Percentiles rank a stretch among this genome's conserved stretches.
Conservation (phyloP, 2,797 vertebrate genomes). For the Micromesistius poutassou region DNA sequence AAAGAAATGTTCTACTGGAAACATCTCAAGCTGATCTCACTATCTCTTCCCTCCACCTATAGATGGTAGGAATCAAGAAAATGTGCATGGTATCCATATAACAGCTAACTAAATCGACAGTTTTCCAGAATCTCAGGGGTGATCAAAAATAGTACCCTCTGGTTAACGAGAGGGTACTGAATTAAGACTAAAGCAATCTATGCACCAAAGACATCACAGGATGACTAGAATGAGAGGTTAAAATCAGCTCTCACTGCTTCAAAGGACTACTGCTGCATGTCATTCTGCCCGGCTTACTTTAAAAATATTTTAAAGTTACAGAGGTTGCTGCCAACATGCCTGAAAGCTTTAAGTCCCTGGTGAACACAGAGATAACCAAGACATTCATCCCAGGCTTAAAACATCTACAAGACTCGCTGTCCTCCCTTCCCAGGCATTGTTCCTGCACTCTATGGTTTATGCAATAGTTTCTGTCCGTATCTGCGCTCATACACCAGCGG, state of each 20-base stretch:
- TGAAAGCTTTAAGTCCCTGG: slow-evolving; percentile 32
- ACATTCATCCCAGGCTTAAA: background rate
- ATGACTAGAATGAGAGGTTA: background rate
- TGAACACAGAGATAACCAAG: background rate
- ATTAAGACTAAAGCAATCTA: background rate
- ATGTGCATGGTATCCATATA: background rate
- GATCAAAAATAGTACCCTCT: background rate
- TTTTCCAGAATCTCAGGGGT: background rate
- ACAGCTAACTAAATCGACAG: background rate
- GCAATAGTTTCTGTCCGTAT: background rate
- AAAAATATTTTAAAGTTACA: slow-evolving; percentile 44
- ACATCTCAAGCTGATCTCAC: slow-evolving; percentile 68
- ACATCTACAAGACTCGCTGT: background rate
- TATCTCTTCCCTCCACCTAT: slow-evolving; percentile 13
- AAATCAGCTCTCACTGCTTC: background rate
- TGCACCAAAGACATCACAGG: background rate
- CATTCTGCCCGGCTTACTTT: background rate
- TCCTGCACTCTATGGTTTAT: background rate
- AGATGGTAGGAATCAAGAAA: background rate
- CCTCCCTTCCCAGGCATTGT: background rate
- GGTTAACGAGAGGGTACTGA: background rate
- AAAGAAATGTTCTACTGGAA: slow-evolving; percentile 50
- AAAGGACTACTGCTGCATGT: background rate
- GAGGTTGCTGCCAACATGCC: slow-evolving; percentile 26
- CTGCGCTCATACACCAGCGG: background rate